Evolutionary conservation across 2,888 invertebrate genomes (phyloP).

Genomic region (Protophormia terraenovae): DNA sequence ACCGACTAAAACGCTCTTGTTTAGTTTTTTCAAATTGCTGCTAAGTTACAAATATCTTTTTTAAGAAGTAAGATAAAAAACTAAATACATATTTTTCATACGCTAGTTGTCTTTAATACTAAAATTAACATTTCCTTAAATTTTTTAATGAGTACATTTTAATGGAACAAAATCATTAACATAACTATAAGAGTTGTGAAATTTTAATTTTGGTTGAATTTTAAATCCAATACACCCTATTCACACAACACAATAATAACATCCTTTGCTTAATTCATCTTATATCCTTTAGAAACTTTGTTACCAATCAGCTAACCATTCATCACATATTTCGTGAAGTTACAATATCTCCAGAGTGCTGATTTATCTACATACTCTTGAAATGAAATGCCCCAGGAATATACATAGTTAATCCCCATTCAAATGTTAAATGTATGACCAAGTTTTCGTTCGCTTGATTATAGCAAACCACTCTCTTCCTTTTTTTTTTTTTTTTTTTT

Average conservation of each 20-base stretch:
- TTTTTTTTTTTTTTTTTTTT: too few relatives aligned
- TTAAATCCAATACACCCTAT: background rate
- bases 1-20: too few relatives aligned
- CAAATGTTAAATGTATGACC: background rate
- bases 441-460: background rate
- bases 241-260: background rate
- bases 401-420: background rate
- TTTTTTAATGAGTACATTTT: background rate
- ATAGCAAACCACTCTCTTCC: background rate
- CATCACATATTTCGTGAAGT: background rate
- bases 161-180: background rate
- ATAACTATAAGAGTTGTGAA: constrained; percentile 6
- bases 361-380: constrained; percentile 1
- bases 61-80: too few relatives aligned
- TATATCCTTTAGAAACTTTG: background rate
- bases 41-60: too few relatives aligned
- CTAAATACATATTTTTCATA: too few relatives aligned
- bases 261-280: background rate
- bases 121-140: too few relatives aligned
- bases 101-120: too few relatives aligned
- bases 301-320: background rate
- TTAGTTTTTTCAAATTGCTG: too few relatives aligned
- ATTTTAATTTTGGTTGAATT: constrained; percentile 31
- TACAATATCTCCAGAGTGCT: background rate
- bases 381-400: constrained; percentile 12